Percentiles rank a stretch among this genome's conserved stretches.
Conservation (phyloP, 2,888 invertebrate genomes). For the Auanema sp. region DNA sequence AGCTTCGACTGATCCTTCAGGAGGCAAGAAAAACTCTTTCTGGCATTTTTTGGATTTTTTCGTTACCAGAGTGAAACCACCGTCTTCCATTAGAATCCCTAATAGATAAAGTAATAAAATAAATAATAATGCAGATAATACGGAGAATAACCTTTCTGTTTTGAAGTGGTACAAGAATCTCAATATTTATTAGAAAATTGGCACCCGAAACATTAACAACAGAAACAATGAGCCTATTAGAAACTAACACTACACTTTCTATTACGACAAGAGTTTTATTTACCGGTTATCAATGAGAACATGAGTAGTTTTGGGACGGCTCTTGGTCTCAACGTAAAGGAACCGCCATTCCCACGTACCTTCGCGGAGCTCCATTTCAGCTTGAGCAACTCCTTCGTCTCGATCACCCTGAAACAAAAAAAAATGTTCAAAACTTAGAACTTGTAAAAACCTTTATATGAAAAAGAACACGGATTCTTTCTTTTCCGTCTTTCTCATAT, state of each 20-base stretch:
- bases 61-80: constrained; percentile 37
- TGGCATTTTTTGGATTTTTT: constrained; percentile 5
- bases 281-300: constrained; percentile 58
- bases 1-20: constrained; percentile 21
- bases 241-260: background rate
- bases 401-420: constrained; percentile 42
- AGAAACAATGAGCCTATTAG: background rate
- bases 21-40: background rate
- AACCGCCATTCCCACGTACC: constrained; percentile 48
- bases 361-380: constrained; percentile 54
- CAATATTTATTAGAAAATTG: background rate
- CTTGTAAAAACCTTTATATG: constrained; percentile 46
- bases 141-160: background rate
- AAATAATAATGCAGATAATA: background rate
- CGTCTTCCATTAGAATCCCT: constrained; percentile 33
- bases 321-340: constrained; percentile 48
- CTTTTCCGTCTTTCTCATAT: constrained; percentile 55
- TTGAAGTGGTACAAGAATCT: background rate
- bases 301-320: constrained; percentile 44
- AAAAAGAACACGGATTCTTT: constrained; percentile 57
- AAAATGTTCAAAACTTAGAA: background rate
- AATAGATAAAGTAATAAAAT: background rate
- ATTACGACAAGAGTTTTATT: constrained; percentile 5
- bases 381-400: constrained; percentile 53
- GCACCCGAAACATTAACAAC: background rate